These are phyloP conservation scores for Herpailurus yagouaroundi DNA, from an alignment of 2,113 vertebrate genomes.

Conservation along the genomic window DNA sequence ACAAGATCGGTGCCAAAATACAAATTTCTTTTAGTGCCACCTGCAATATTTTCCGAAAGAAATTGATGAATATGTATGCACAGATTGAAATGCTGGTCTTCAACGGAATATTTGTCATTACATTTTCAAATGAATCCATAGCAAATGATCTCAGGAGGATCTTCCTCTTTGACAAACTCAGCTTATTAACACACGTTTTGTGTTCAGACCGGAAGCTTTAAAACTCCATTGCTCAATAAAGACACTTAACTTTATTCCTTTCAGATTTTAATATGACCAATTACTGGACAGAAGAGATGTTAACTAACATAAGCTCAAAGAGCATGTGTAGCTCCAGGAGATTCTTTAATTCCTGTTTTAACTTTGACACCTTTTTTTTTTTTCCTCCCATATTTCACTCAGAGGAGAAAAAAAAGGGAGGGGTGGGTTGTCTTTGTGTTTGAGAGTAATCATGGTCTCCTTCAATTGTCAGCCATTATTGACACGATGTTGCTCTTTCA, in stretches of 20 bases:
- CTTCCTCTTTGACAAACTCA: constrained; percentile 29
- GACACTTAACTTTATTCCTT: background rate
- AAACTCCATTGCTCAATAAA: constrained; percentile 7
- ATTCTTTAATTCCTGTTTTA: constrained; percentile 57
- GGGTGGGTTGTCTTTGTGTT: constrained; percentile 22
- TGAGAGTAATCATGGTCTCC: background rate
- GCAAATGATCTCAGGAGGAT: constrained; percentile 33
- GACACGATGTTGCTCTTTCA: constrained; percentile 42
- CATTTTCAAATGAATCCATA: constrained; percentile 41
- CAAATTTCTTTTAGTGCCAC: constrained; percentile 35
- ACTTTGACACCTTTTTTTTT: background rate
- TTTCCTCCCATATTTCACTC: background rate
- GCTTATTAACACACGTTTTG: background rate
- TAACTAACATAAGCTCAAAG: background rate
- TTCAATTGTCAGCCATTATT: constrained; percentile 47
- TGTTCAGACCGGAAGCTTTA: constrained; percentile 18
- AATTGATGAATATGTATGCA: constrained; percentile 51
- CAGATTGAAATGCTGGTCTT: background rate
- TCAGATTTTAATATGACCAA: background rate
- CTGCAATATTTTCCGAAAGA: constrained; percentile 53
- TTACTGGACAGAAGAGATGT: constrained; percentile 7
- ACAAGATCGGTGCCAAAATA: constrained; percentile 22
- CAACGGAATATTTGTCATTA: constrained; percentile 49
- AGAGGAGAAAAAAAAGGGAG: background rate
- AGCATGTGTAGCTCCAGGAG: background rate